Conservation (phyloP, 2,888 invertebrate species). For the Hedychridium roseum region DNA sequence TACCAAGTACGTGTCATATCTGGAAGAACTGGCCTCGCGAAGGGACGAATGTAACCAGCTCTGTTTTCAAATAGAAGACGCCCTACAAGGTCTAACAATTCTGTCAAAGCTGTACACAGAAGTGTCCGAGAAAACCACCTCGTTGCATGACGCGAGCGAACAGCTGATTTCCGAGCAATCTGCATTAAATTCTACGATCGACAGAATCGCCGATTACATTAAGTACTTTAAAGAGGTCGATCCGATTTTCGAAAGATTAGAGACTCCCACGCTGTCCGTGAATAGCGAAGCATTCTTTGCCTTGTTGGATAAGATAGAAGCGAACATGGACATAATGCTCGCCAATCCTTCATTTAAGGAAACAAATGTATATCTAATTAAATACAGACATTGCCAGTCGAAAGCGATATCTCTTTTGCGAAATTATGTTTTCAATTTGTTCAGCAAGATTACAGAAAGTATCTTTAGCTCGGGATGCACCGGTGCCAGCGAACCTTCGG, state of each 20-base stretch:
- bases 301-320: conserved; percentile 84
- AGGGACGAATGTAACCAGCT: conserved; percentile 75
- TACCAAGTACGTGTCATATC: conserved; percentile 74
- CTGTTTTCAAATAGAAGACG: conserved; percentile 71
- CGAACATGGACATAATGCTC: conserved; percentile 84
- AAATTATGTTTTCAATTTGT: conserved; percentile 78
- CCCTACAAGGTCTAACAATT: conserved; percentile 75
- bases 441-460: conserved; percentile 79
- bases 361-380: conserved; percentile 79
- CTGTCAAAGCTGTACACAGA: conserved; percentile 82
- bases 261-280: conserved; percentile 81
- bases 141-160: conserved; percentile 90
- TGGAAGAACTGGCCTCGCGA: conserved; percentile 75
- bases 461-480: conserved; percentile 54
- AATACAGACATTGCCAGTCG: conserved; percentile 85
- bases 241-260: conserved; percentile 79
- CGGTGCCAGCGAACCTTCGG: too few relatives aligned
- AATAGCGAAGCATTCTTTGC: conserved; percentile 85
- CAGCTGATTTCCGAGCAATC: conserved; percentile 90
- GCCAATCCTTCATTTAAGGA: conserved; percentile 86
- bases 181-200: conserved; percentile 80
- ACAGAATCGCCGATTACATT: conserved; percentile 80
- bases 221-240: conserved; percentile 89
- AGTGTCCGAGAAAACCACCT: conserved; percentile 92
- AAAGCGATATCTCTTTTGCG: conserved; percentile 83